Evolutionary conservation across 2,113 vertebrate species (phyloP).

Genomic region (Brachypteracias leptosomus): DNA sequence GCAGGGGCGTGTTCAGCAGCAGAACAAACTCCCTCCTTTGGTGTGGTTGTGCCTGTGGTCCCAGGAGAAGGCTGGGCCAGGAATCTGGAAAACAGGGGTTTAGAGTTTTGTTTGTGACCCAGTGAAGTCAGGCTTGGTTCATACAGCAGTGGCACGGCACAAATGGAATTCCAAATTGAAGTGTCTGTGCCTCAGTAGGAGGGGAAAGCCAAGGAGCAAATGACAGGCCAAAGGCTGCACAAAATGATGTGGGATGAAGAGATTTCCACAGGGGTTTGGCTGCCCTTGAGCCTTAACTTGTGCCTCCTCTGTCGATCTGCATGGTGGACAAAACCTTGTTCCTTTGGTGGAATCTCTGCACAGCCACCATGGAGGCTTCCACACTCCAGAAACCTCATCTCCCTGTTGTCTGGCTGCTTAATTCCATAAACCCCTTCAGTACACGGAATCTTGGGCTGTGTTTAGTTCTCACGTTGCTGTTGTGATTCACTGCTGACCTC

Average conservation of each 20-base stretch:
- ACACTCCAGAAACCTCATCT: rapidly evolving
- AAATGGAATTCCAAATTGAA: not conserved
- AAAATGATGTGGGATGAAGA: rapidly evolving
- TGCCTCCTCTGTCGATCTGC: too few species aligned
- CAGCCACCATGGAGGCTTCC: rapidly evolving
- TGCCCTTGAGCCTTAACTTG: rapidly evolving
- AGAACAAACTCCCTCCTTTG: not conserved
- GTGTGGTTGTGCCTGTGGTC: not conserved
- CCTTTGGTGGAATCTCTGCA: rapidly evolving
- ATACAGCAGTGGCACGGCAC: rapidly evolving
- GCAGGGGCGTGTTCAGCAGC: not conserved
- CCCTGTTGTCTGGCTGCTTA: not conserved
- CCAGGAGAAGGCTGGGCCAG: not conserved
- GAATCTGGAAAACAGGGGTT: not conserved
- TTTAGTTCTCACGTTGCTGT: not conserved
- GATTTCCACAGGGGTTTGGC: not conserved
- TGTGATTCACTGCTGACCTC: not conserved
- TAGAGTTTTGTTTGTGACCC: not conserved
- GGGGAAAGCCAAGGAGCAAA: not conserved
- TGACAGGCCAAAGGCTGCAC: not conserved
- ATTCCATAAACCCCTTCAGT: not conserved
- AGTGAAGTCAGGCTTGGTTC: not conserved
- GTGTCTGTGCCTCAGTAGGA: not conserved
- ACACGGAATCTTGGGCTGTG: not conserved
- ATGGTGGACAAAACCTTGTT: not conserved